phyloP scores from a whole-genome alignment of 2,888 invertebrate species.

The Agrenia bidenticulata region DNA sequence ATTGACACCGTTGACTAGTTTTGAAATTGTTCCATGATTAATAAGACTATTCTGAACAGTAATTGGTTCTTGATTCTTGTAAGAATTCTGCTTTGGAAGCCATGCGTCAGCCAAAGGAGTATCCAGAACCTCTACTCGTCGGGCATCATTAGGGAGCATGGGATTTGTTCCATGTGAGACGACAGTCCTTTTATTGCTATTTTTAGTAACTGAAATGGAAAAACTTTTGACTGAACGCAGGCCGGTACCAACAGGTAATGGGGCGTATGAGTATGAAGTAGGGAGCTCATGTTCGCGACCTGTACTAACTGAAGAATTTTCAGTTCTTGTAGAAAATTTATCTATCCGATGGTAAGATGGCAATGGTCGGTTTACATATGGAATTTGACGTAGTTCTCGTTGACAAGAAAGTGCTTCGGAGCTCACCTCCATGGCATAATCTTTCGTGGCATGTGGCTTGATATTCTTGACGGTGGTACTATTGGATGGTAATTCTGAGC shows the following conservation, averaged over 20 bases:
- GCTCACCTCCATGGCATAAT: too few relatives aligned
- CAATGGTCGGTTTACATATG: too few relatives aligned
- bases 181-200: constrained; percentile 3
- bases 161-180: not conserved
- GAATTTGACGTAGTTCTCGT: too few relatives aligned
- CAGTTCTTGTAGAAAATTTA: too few relatives aligned
- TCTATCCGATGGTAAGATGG: too few relatives aligned
- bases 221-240: not conserved
- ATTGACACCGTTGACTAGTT: too few relatives aligned
- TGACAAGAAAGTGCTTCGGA: too few relatives aligned
- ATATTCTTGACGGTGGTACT: not conserved
- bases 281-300: not conserved
- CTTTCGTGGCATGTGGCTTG: not conserved
- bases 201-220: constrained; percentile 10
- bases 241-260: not conserved
- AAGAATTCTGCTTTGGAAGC: too few relatives aligned
- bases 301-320: not conserved
- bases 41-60: too few relatives aligned
- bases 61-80: too few relatives aligned
- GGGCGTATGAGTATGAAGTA: not conserved
- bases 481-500: not conserved
- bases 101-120: not conserved
- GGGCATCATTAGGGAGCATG: not conserved
- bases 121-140: not conserved
- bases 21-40: too few relatives aligned